Evolutionary conservation across 2,888 invertebrate genomes (phyloP).

Genomic region (Aelia acuminata): DNA sequence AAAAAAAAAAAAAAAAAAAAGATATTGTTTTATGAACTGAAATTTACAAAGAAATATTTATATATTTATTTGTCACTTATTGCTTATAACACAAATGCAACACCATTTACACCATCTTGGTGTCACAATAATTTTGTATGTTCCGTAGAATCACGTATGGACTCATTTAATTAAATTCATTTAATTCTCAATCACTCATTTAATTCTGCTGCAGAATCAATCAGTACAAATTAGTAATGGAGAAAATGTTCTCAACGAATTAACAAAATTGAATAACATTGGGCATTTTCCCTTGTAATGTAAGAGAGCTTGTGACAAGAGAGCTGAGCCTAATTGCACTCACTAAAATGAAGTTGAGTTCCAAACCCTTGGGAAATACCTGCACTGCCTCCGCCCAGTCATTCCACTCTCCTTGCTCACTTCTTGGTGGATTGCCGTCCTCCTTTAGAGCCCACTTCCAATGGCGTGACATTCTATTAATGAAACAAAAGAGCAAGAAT

Average conservation of each 20-base stretch:
- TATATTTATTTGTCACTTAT: no score
- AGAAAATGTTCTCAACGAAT: background rate
- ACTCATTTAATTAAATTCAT: no score
- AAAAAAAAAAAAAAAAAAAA: no score
- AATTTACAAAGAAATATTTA: no score
- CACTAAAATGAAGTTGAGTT: background rate
- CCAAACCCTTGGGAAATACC: conserved; percentile 39
- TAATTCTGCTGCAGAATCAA: background rate
- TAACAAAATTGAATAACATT: background rate
- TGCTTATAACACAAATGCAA: no score
- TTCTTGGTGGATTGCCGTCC: background rate
- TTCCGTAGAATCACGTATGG: no score
- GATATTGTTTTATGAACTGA: no score
- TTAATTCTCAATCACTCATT: background rate
- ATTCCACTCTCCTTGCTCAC: background rate
- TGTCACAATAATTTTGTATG: background rate
- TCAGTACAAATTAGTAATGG: background rate
- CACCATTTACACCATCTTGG: no score
- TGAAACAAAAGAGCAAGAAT: background rate
- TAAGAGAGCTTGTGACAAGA: background rate
- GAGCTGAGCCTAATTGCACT: conserved; percentile 16
- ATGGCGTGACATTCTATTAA: background rate
- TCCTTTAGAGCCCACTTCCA: background rate
- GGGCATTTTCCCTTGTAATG: background rate
- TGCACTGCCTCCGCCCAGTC: background rate